Conservation (phyloP, 1,140 invertebrate species). For the Diorhabda carinulata region DNA sequence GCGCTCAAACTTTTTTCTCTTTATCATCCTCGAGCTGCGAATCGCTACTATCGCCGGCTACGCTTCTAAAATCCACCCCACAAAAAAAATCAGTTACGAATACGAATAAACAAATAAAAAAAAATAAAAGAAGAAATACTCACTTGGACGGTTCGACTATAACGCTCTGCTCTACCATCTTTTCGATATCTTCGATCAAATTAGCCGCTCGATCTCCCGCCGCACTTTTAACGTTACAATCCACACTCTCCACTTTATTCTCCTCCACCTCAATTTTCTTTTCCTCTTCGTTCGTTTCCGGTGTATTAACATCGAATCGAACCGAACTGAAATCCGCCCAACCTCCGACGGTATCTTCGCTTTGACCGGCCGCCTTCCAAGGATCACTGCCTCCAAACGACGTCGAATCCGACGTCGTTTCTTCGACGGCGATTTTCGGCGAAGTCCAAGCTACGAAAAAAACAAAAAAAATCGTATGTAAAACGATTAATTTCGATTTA, state of each 20-base stretch:
- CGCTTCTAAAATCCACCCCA: not conserved
- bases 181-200: not conserved
- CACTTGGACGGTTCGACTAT: constrained; percentile 30
- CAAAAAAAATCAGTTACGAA: not conserved
- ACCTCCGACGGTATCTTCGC: constrained; percentile 19
- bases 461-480: not conserved
- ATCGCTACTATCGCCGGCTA: not conserved
- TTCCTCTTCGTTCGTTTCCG: constrained; percentile 21
- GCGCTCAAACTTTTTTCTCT: constrained; percentile 28
- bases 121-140: constrained; percentile 10
- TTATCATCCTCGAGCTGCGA: not conserved
- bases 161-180: not conserved
- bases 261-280: constrained; percentile 8
- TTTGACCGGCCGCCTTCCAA: constrained; percentile 25
- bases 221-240: not conserved
- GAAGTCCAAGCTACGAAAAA: constrained; percentile 37
- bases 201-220: constrained; percentile 10
- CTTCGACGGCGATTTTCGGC: constrained; percentile 20
- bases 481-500: not conserved
- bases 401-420: constrained; percentile 5
- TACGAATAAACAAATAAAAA: not conserved
- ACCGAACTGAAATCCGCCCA: constrained; percentile 45
- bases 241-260: not conserved
- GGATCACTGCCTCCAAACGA: constrained; percentile 28
- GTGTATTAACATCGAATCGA: constrained; percentile 30